phyloP scores from a whole-genome alignment of 1,140 invertebrate species.

The Homalodisca vitripennis region DNA sequence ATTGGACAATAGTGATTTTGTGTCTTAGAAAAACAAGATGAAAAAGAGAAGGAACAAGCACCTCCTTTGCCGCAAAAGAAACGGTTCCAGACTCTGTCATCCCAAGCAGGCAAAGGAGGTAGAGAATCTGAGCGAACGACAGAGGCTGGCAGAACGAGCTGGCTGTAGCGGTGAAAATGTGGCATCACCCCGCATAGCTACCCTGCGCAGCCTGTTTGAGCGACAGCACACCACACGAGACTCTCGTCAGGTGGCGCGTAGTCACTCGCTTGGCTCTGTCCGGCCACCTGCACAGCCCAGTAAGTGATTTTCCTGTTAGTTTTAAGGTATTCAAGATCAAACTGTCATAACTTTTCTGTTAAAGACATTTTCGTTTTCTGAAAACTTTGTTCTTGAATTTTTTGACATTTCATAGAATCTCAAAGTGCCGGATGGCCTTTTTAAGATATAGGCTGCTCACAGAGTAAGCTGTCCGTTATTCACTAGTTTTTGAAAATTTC shows the following conservation, averaged over 20 bases:
- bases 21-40: slow-evolving; percentile 42
- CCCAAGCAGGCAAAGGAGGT: slow-evolving; percentile 48
- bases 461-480: too few species aligned
- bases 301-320: too few species aligned
- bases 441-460: too few species aligned
- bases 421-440: too few species aligned
- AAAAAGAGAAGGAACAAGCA: slow-evolving; percentile 41
- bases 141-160: slow-evolving; percentile 35
- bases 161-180: slow-evolving; percentile 41
- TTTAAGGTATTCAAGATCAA: too few species aligned
- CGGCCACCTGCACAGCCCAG: slow-evolving; percentile 33
- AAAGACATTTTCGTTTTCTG: too few species aligned
- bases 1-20: too few species aligned
- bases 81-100: slow-evolving; percentile 35
- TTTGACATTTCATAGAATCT: too few species aligned
- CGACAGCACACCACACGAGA: slow-evolving; percentile 37
- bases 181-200: slow-evolving; percentile 51
- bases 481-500: too few species aligned
- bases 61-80: slow-evolving; percentile 43
- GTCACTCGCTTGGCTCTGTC: slow-evolving; percentile 39
- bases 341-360: too few species aligned
- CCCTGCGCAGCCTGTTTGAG: slow-evolving; percentile 53
- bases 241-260: slow-evolving; percentile 35
- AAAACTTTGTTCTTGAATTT: too few species aligned
- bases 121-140: slow-evolving; percentile 45